Conservation (phyloP, 2,888 invertebrate species). For the Mesorhabditis spiculigera region DNA sequence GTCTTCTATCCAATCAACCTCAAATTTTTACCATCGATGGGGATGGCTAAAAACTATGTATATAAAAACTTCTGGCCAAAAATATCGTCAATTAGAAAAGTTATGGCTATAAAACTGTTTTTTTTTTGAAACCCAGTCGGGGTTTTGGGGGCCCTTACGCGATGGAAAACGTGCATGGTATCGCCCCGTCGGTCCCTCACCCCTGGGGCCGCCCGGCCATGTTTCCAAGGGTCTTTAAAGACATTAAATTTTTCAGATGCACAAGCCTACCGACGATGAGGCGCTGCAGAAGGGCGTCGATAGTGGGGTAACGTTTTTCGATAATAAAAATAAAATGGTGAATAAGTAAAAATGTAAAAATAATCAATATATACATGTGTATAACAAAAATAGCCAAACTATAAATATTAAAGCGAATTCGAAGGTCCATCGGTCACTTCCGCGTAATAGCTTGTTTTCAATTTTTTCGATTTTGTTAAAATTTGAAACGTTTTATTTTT, state of each 20-base stretch:
- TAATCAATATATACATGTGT: neutral
- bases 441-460: neutral
- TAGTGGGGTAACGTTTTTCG: neutral
- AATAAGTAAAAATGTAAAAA: neutral
- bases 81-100: no score
- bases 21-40: no score
- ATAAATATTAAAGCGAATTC: no score
- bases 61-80: no score
- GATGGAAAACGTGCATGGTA: no score
- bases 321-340: neutral
- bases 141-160: neutral
- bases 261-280: constrained; percentile 1
- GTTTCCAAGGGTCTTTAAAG: no score
- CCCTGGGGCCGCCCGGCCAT: no score
- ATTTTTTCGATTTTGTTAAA: neutral
- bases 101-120: no score
- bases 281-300: neutral
- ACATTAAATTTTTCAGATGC: neutral
- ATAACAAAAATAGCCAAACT: no score
- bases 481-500: neutral
- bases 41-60: no score
- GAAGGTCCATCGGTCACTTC: neutral
- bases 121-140: neutral
- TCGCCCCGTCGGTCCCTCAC: no score
- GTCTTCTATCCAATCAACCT: no score